phyloP scores from a whole-genome alignment of 2,797 vertebrate species.

The Danio aesculapii region DNA sequence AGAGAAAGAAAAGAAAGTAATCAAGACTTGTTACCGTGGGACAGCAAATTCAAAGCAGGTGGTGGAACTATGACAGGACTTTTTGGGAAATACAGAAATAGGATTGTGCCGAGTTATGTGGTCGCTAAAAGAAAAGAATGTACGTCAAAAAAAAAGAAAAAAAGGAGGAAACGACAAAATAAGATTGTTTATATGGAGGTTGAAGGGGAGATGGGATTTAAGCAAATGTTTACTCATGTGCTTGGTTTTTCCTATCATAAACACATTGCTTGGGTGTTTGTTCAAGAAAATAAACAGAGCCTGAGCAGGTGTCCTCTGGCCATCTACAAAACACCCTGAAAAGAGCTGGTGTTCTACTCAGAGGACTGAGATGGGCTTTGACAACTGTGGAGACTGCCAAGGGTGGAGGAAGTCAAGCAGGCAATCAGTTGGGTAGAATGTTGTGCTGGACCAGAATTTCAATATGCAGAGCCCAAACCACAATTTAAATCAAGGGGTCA shows the following conservation, averaged over 20 bases:
- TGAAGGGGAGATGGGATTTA: constrained; percentile 46
- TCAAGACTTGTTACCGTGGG: constrained; percentile 47
- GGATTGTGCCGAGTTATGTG: constrained; percentile 51
- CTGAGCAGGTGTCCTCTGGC: constrained; percentile 76
- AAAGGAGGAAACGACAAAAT: constrained; percentile 21
- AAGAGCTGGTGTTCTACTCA: constrained; percentile 49
- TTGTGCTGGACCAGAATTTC: constrained; percentile 65
- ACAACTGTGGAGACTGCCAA: constrained; percentile 68
- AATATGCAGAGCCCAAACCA: constrained; percentile 72
- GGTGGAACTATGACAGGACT: constrained; percentile 37
- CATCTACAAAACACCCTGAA: constrained; percentile 50
- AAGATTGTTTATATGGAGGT: constrained; percentile 44
- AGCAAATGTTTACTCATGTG: constrained; percentile 68
- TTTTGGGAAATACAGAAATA: constrained; percentile 45
- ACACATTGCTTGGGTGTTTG: constrained; percentile 69
- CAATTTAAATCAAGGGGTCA: constrained; percentile 71
- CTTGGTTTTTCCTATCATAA: constrained; percentile 66
- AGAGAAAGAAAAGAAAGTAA: constrained; percentile 48
- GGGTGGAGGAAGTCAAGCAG: constrained; percentile 68
- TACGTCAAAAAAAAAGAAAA: constrained; percentile 47
- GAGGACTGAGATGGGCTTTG: constrained; percentile 69
- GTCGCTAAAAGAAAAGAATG: constrained; percentile 46
- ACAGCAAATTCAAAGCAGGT: constrained; percentile 60
- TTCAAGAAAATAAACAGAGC: constrained; percentile 71
- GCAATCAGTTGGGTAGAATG: constrained; percentile 65